Evolutionary conservation across 2,113 vertebrate species (phyloP).

Genomic region (Cebidichthys violaceus): DNA sequence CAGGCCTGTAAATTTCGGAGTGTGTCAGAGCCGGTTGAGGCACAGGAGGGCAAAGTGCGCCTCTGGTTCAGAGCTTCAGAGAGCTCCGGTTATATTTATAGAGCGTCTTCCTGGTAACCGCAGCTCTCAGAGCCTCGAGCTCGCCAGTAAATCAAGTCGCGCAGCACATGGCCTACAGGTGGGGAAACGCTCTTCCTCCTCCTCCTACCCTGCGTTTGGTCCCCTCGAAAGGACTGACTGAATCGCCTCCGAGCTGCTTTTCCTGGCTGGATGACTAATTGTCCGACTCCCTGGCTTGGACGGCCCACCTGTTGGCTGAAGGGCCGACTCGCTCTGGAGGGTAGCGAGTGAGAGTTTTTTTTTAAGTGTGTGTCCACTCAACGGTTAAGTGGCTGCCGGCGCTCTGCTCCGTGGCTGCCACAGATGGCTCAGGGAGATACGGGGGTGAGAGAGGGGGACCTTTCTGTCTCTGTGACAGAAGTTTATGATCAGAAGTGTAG

Average conservation of each 20-base stretch:
- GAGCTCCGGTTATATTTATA: constrained; percentile 66
- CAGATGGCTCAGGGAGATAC: constrained; percentile 76
- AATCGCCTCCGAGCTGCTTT: constrained; percentile 11
- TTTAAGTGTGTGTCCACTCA: constrained; percentile 81
- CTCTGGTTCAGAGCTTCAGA: constrained; percentile 64
- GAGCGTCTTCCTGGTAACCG: constrained; percentile 58
- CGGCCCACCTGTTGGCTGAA: constrained; percentile 63
- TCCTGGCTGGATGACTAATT: constrained; percentile 45
- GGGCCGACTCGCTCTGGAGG: constrained; percentile 21
- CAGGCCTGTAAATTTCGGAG: constrained; percentile 67
- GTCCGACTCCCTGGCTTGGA: constrained; percentile 37
- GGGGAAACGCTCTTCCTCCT: constrained; percentile 42
- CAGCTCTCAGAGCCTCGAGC: constrained; percentile 50
- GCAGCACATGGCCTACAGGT: constrained; percentile 76
- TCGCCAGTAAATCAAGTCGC: constrained; percentile 74
- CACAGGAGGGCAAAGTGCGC: constrained; percentile 44
- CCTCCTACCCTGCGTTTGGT: background rate
- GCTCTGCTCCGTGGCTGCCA: constrained; percentile 66
- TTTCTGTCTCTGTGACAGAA: background rate
- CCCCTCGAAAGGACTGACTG: constrained; percentile 5
- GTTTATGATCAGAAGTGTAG: constrained; percentile 11
- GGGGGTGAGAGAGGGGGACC: background rate
- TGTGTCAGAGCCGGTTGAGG: constrained; percentile 49
- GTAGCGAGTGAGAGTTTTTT: constrained; percentile 44
- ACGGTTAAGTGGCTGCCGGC: constrained; percentile 72